Conservation (phyloP, 2,797 vertebrate species). For the Masticophis lateralis region DNA sequence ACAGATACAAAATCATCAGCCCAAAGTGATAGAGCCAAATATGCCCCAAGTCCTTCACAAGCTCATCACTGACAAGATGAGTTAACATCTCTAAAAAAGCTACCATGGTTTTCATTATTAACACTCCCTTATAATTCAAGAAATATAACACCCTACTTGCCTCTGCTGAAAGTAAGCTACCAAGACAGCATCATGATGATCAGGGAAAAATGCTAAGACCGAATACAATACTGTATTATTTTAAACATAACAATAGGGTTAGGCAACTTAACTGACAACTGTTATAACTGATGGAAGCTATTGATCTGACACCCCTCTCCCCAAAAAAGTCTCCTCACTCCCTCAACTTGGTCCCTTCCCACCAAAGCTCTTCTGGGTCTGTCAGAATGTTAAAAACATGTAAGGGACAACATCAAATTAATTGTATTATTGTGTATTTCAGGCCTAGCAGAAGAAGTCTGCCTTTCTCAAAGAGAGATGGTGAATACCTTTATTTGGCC, state of each 20-base stretch:
- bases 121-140: background rate
- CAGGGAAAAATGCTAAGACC: background rate
- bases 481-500: background rate
- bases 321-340: background rate
- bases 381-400: background rate
- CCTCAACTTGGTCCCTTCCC: background rate
- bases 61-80: background rate
- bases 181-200: background rate
- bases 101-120: background rate
- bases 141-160: background rate
- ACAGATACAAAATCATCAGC: background rate
- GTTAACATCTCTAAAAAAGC: background rate
- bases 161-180: background rate
- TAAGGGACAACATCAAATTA: conserved; percentile 5
- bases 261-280: background rate
- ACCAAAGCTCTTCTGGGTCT: conserved; percentile 8
- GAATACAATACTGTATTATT: background rate
- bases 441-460: background rate
- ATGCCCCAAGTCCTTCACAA: background rate
- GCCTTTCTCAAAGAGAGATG: background rate
- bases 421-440: background rate
- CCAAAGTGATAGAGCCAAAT: background rate
- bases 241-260: background rate
- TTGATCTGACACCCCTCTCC: background rate
- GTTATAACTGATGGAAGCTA: background rate